Base-by-base conservation (phyloP, 2,888 invertebrate genomes). In the Augiades crinisus region DNA sequence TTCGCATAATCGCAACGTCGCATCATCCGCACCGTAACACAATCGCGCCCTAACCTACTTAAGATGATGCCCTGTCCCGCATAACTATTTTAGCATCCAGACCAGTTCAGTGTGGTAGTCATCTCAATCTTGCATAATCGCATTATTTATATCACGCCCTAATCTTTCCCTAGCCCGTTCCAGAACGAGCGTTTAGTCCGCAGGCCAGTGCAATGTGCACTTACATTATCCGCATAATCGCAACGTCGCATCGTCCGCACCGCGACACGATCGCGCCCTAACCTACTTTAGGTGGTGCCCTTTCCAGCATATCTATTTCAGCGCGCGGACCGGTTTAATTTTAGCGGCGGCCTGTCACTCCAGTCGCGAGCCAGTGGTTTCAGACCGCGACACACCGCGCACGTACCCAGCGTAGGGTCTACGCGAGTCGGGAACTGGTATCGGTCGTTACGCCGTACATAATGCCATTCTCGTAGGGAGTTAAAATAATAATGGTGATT, bases 281-380 rank as follows among this genome's bases (percentile, higher is more conserved):
- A 43, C 19, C 36, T 27, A 24, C 17, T 40, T 36, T 36, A 41
- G 19, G 50, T 27, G 46, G 6, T 51, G 51, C 51, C 51, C 51
- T 51, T 51, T 51, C 51, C 43, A 51, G 44, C 24, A 36, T 51
- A 44, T 51, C 51, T 51, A 44, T 51, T 51, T 51, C 51, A 51
- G 44, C 37, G 45, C 14, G 34, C 34, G 21, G 37, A 44, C 51
- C 51, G 51, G 51, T 51, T 51, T 51, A 51, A 44, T n/a, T 51
- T 44, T 51, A 51, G 38, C 44, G 37, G 37, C 37, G 37, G 51
- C 16, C 44, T 51, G 51, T 45, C 51, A 51, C 51, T 44, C 36
- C 50, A 50, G 43, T 31, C 12, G 27, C 27, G 27, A 27, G 27
- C 27, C 27, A 41, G 58, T 53, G 51, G 40, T 52, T 56, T 53